Evolutionary conservation across 2,888 invertebrate genomes (phyloP).

Genomic region (Drosophila hawaiiensis): DNA sequence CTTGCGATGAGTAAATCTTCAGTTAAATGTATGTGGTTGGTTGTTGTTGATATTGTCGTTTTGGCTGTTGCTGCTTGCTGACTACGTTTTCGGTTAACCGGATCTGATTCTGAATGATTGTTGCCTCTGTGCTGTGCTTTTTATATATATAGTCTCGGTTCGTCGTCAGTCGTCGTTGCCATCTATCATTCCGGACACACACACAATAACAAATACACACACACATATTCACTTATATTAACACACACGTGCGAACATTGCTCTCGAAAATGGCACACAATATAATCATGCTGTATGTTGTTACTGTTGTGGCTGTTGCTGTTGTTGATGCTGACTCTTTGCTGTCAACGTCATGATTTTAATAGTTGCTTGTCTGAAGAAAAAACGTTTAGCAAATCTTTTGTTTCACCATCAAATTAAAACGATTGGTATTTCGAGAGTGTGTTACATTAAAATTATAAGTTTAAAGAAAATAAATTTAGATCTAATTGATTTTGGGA

Average conservation of each 20-base stretch:
- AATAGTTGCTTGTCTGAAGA: slow-evolving; percentile 37
- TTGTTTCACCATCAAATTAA: slow-evolving; percentile 36
- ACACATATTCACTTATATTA: slow-evolving; percentile 14
- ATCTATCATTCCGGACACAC: slow-evolving; percentile 58
- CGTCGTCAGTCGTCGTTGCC: slow-evolving; percentile 45
- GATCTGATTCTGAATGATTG: slow-evolving; percentile 73
- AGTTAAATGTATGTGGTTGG: slow-evolving; percentile 17
- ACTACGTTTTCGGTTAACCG: slow-evolving; percentile 73
- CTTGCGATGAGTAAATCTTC: slow-evolving; percentile 24
- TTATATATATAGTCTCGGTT: slow-evolving; percentile 42
- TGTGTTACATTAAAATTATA: slow-evolving; percentile 18
- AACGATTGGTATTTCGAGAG: slow-evolving; percentile 46
- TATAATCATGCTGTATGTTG: slow-evolving; percentile 52
- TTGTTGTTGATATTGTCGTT: slow-evolving; percentile 20
- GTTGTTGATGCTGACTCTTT: slow-evolving; percentile 19
- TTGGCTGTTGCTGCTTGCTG: slow-evolving; percentile 23
- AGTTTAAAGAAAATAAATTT: slow-evolving; percentile 17
- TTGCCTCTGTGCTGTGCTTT: slow-evolving; percentile 52
- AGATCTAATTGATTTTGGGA: not conserved
- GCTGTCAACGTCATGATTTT: slow-evolving; percentile 63
- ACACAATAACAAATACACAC: slow-evolving; percentile 10
- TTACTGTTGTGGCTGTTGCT: slow-evolving; percentile 14
- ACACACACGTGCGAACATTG: slow-evolving; percentile 63
- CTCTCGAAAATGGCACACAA: slow-evolving; percentile 70
- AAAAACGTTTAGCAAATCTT: slow-evolving; percentile 30